A percentile compares a stretch with the other conserved stretches of the same genome.
phyloP scores from a whole-genome alignment of 1,140 invertebrate species.

The Apis florea region DNA sequence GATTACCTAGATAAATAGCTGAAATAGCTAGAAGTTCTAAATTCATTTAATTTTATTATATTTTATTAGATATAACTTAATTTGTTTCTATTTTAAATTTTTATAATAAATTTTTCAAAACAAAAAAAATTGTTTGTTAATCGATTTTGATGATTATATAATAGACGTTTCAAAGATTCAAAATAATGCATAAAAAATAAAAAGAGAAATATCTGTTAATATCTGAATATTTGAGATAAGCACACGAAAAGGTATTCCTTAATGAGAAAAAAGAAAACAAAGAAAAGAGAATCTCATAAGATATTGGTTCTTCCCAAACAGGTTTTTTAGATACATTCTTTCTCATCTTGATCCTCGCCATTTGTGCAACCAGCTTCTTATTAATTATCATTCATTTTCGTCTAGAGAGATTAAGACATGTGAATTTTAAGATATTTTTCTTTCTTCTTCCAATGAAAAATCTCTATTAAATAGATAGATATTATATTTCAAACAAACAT shows the following conservation, averaged over 20 bases:
- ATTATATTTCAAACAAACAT: not conserved
- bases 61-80: too few relatives aligned
- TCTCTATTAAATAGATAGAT: not conserved
- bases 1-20: too few relatives aligned
- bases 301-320: conserved; percentile 64
- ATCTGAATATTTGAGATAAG: conserved; percentile 45
- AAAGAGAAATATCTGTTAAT: conserved; percentile 32
- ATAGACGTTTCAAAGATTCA: not conserved
- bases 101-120: too few relatives aligned
- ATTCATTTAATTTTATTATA: too few relatives aligned
- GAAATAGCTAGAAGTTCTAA: too few relatives aligned
- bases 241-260: conserved; percentile 20
- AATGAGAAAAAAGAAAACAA: conserved; percentile 17
- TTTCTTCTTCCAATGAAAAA: not conserved
- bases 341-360: conserved; percentile 48
- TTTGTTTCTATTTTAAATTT: too few relatives aligned
- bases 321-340: conserved; percentile 66
- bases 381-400: conserved; percentile 50
- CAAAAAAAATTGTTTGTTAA: too few relatives aligned
- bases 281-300: conserved; percentile 51
- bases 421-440: not conserved
- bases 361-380: conserved; percentile 44
- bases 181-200: conserved; percentile 4
- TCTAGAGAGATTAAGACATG: not conserved
- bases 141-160: too few relatives aligned